Percentiles rank a stretch among this genome's conserved stretches.
Conservation (phyloP, 2,113 vertebrate species). For the Zapus hudsonius region DNA sequence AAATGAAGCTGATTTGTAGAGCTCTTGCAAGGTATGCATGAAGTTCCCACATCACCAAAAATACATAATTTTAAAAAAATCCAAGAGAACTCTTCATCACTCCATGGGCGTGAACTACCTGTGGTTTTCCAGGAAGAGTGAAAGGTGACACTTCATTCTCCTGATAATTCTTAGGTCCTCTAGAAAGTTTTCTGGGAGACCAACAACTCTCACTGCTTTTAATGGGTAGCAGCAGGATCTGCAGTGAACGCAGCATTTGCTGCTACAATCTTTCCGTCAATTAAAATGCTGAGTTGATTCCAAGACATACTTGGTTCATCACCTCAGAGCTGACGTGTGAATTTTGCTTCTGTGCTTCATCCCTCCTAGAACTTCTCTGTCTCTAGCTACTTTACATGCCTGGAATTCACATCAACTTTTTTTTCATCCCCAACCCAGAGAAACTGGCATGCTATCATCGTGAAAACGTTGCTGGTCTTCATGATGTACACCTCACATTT, state of each 20-base stretch:
- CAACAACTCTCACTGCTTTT: neutral
- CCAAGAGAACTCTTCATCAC: neutral
- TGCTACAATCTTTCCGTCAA: neutral
- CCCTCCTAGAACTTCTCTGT: neutral
- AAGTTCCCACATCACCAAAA: neutral
- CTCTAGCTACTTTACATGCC: neutral
- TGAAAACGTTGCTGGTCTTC: neutral
- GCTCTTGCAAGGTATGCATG: neutral
- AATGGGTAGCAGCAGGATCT: neutral
- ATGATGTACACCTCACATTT: neutral
- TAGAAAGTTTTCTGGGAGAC: neutral
- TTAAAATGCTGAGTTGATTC: slow-evolving; percentile 8
- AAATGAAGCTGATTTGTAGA: neutral
- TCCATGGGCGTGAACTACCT: neutral
- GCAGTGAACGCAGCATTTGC: neutral
- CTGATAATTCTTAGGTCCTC: neutral
- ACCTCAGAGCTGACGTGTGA: neutral
- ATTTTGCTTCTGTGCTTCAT: neutral
- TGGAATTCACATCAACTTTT: neutral
- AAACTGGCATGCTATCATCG: neutral
- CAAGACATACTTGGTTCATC: neutral
- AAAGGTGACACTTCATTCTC: neutral
- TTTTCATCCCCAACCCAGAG: neutral
- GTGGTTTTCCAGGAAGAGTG: neutral
- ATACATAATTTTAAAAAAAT: neutral